These are phyloP conservation scores for Leuctra nigra DNA, from an alignment of 2,888 invertebrate species.

Conservation along the genomic window DNA sequence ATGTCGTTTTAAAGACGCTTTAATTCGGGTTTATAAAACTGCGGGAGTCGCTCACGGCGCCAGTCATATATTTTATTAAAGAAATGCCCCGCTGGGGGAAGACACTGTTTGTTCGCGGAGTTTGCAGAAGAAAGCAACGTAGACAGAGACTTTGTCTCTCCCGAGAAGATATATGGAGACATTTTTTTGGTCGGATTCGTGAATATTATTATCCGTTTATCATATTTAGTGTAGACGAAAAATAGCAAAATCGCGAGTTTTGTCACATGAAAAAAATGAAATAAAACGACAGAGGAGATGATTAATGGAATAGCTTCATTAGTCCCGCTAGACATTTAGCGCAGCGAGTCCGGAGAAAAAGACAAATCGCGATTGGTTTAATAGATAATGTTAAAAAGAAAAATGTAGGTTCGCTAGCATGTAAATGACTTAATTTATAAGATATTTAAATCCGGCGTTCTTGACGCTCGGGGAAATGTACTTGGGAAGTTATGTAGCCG, in stretches of 20 bases:
- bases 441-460: slow-evolving; percentile 1
- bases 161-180: slow-evolving; percentile 14
- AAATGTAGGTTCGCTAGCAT: slow-evolving; percentile 3
- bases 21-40: background rate
- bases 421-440: slow-evolving; percentile 15
- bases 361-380: slow-evolving; percentile 18
- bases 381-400: slow-evolving; percentile 17
- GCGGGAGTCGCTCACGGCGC: background rate
- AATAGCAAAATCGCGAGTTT: slow-evolving; percentile 20
- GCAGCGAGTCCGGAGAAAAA: slow-evolving; percentile 3
- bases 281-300: slow-evolving; percentile 5
- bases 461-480: background rate
- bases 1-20: background rate
- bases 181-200: slow-evolving; percentile 16
- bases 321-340: slow-evolving; percentile 10
- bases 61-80: slow-evolving; percentile 7
- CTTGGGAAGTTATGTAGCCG: background rate
- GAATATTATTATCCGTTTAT: slow-evolving; percentile 18
- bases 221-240: slow-evolving; percentile 18
- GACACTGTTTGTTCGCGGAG: background rate
- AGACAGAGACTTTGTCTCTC: slow-evolving; percentile 14
- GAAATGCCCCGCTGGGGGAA: slow-evolving; percentile 1
- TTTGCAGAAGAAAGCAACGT: slow-evolving; percentile 4
- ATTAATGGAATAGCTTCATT: slow-evolving; percentile 11
- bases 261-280: slow-evolving; percentile 16